A percentile compares a stretch with the other conserved stretches of the same genome.
These are phyloP conservation scores for Pterostichus madidus DNA, from an alignment of 2,888 invertebrate genomes.

Conservation along the genomic window DNA sequence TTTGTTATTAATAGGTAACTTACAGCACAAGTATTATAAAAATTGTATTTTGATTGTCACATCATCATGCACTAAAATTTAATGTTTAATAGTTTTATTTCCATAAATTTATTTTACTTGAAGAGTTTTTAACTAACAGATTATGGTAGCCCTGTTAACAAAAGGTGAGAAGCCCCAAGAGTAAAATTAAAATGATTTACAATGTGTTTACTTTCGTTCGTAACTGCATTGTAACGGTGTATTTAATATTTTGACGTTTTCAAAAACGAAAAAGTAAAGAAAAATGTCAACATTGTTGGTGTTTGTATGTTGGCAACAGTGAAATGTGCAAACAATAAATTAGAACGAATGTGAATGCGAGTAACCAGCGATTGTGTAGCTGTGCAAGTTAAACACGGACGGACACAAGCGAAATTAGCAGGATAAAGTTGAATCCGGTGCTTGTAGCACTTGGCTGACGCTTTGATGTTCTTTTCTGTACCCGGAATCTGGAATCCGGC, in stretches of 20 bases:
- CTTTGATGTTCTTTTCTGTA: slow-evolving; percentile 45
- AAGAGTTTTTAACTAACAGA: too few species aligned
- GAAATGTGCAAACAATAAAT: slow-evolving; percentile 41
- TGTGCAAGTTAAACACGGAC: slow-evolving; percentile 23
- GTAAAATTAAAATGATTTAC: too few species aligned
- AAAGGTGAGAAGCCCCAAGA: too few species aligned
- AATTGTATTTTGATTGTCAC: too few species aligned
- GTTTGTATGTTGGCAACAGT: neutral
- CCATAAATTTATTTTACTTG: too few species aligned
- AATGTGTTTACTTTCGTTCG: too few species aligned
- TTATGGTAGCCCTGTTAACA: too few species aligned
- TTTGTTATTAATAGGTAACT: too few species aligned
- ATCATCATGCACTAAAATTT: too few species aligned
- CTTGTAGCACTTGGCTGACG: slow-evolving; percentile 24
- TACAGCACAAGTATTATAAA: too few species aligned
- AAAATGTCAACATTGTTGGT: slow-evolving; percentile 7
- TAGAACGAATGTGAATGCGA: slow-evolving; percentile 25
- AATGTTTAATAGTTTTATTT: too few species aligned
- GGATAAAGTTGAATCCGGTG: slow-evolving; percentile 41
- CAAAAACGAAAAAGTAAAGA: neutral
- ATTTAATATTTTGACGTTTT: neutral
- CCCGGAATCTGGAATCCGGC: slow-evolving; percentile 24
- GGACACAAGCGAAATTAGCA: slow-evolving; percentile 23
- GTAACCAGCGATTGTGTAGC: neutral
- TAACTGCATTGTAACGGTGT: too few species aligned